Base-by-base conservation (phyloP, 2,113 vertebrate species). In the Microtus oregoni region DNA sequence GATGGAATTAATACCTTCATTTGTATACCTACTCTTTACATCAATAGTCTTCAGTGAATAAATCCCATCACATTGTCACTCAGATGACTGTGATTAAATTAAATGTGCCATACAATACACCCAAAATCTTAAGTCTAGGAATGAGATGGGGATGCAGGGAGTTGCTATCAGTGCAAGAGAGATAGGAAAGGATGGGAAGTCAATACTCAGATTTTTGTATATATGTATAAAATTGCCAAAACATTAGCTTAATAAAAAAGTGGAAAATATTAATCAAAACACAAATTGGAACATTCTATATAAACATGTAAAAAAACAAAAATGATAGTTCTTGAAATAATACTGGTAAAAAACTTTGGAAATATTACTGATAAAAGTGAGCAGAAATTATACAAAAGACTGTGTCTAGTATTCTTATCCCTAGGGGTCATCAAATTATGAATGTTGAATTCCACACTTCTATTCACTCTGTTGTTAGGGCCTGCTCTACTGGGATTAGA, bases 71-170 rank as follows among this genome's bases (percentile, higher is more conserved):
- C 3, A 76, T 44, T 38, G 38, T 76, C 73, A 76, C 41, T 44
- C 4, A 41, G 38, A 76, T 26, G 41, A 10, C 41, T 26, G 3
- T 76, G 9, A 44, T 47, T 76, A 44, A 76, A 44, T 26, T 44
- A 41, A 76, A 26, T 76, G 41, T 41, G 41, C 5, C 75, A 76
- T 24, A 76, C 8, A 75, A 75, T 22, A 26, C 26, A 44, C 38
- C 9, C 41, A 76, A 28, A 76, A 26, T 28, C 11, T 26, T 76
- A 10, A 76, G 11, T 17, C 68, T 70, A 70, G 10, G 9, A 14
- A 76, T 28, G 3, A 38, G 10, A 44, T 13, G 0, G 7, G 10
- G 6, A 9, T 8, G n/a, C 32, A 38, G 4, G 1, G 72, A 38
- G 17, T 7, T 70, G n/a, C 4, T 22, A 24, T n/a, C 8, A 41